Base-by-base conservation (phyloP, 2,113 vertebrate genomes). In the Machaerirhynchus nigripectus region DNA sequence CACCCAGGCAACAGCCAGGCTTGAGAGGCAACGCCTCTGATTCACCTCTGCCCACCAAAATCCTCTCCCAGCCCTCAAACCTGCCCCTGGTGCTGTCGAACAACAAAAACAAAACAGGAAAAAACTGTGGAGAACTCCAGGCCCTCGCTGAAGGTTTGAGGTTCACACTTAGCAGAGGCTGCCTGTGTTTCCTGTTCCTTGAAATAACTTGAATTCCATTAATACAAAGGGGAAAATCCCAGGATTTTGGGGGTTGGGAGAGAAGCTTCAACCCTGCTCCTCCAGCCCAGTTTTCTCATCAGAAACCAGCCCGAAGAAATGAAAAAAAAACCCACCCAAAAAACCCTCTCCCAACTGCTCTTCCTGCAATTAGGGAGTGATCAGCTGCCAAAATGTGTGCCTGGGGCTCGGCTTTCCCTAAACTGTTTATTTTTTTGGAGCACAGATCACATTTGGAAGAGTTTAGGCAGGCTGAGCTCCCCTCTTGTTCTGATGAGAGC, bases 381-480 rank as follows among this genome's bases (percentile, higher is more conserved):
- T 90, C 75, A 85, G 91, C 87, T 93, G 90, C 95, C 93, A 94
- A 80, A 95, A 70, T 59, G 87, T 91, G 87, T 59, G 96, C 91
- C 84, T 85, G 75, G 90, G 95, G 93, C 79, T 96, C 80, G 3
- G 39, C 91, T 94, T 85, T 82, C 94, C 93, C 95, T 80, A 73
- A 85, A 61, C 83, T 96, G 94, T 95, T 93, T 93, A 91, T 95
- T 95, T 95, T 94, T 30, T 42, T 76, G 75, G 93, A 93, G 85
- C 84, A 65, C 70, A 76, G 95, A 69, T 76, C 50, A 85, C 94
- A 83, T 96, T 95, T 93, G 94, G 96, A 93, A 97, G 91, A 70
- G 87, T 83, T 95, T 83, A 93, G 79, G 93, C 84, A 82, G 80
- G 57, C 94, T 82, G 93, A 78, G 74, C 74, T 85, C 84, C 84